phyloP scores from a whole-genome alignment of 2,888 invertebrate species.

The Luperina testacea region DNA sequence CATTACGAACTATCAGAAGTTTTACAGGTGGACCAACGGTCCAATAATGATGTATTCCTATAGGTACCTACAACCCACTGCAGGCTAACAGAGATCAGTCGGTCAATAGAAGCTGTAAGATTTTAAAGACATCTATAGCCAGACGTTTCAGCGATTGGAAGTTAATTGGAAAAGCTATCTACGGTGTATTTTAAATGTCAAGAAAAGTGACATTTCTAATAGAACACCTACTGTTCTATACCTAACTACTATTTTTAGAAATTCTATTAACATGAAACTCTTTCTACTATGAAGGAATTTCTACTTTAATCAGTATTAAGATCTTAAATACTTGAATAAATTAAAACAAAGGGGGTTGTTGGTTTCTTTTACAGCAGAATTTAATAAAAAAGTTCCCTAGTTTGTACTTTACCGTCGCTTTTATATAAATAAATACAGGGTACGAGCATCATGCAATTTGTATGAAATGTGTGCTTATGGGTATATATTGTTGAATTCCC shows the following conservation, averaged over 20 bases:
- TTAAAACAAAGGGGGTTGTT: conserved; percentile 38
- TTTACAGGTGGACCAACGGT: neutral
- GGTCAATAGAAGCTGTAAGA: neutral
- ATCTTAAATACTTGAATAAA: conserved; percentile 55
- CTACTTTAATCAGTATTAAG: conserved; percentile 52
- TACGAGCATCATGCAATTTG: conserved; percentile 36
- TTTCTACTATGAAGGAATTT: conserved; percentile 41
- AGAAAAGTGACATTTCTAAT: conserved; percentile 8
- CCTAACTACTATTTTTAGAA: conserved; percentile 40
- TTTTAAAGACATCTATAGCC: neutral
- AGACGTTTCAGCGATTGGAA: neutral
- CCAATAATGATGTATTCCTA: neutral
- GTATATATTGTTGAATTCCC: conserved; percentile 4
- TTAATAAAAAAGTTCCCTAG: conserved; percentile 11
- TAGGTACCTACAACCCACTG: too few relatives aligned
- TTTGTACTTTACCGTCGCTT: conserved; percentile 4
- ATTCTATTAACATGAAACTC: conserved; percentile 37
- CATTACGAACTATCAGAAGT: neutral
- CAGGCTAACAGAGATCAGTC: neutral
- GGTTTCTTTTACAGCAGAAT: conserved; percentile 19
- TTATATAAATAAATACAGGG: conserved; percentile 24
- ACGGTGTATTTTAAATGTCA: conserved; percentile 2
- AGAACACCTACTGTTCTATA: conserved; percentile 2
- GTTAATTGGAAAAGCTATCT: neutral
- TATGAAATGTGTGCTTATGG: conserved; percentile 10